Evolutionary conservation across 2,888 invertebrate genomes (phyloP).

Genomic region (Hyposoter didymator): DNA sequence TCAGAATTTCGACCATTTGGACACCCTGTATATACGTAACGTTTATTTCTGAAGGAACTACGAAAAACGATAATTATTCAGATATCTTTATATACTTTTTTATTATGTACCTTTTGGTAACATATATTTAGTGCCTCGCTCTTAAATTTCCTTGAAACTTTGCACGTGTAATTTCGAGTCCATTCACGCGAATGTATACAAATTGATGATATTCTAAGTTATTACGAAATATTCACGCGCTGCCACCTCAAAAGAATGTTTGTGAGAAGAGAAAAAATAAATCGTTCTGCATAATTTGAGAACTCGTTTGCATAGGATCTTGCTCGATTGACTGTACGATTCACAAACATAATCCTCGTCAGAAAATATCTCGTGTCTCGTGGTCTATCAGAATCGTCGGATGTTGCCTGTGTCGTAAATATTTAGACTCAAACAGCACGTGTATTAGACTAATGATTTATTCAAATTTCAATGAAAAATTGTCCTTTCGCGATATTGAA

Average conservation of each 20-base stretch:
- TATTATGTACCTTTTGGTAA: neutral
- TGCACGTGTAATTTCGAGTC: slow-evolving; percentile 9
- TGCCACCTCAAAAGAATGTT: neutral
- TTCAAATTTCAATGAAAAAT: slow-evolving; percentile 10
- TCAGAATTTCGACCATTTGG: neutral
- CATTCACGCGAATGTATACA: slow-evolving; percentile 7
- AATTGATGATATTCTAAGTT: slow-evolving; percentile 30
- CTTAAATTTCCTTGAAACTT: slow-evolving; percentile 22
- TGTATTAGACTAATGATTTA: slow-evolving; percentile 3
- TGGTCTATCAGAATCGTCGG: neutral
- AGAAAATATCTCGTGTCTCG: neutral
- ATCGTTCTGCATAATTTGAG: slow-evolving; percentile 35
- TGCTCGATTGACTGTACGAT: slow-evolving; percentile 9
- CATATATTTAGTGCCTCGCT: neutral
- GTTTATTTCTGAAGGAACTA: neutral
- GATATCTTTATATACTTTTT: neutral
- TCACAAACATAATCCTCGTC: slow-evolving; percentile 20
- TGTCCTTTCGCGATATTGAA: neutral
- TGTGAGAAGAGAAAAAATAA: slow-evolving; percentile 22
- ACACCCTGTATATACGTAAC: neutral
- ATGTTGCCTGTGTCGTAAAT: slow-evolving; percentile 19
- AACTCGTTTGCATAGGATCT: slow-evolving; percentile 32
- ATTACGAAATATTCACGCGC: slow-evolving; percentile 14
- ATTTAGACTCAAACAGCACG: slow-evolving; percentile 17
- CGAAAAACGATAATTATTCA: neutral